These are phyloP conservation scores for Podarcis siculus DNA, from an alignment of 2,797 vertebrate genomes.

Conservation along the genomic window DNA sequence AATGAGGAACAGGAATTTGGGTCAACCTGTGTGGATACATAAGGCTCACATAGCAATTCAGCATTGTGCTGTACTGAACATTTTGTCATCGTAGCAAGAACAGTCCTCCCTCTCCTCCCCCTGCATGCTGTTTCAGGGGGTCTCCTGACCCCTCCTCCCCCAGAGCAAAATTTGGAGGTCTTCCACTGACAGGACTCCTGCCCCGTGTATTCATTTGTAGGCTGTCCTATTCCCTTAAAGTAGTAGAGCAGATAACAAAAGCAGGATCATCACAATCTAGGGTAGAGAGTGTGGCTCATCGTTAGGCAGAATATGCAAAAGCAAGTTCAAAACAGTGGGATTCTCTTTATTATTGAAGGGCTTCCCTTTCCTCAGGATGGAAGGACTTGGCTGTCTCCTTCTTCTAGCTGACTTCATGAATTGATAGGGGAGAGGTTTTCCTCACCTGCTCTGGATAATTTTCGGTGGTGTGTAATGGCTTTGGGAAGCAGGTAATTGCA, in stretches of 20 bases:
- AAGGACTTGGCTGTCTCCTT: constrained; percentile 32
- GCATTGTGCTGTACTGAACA: no score
- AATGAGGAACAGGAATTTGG: neutral
- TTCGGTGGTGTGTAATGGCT: constrained; percentile 59
- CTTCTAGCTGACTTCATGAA: constrained; percentile 41
- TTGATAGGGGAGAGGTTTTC: constrained; percentile 52
- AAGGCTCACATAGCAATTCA: neutral
- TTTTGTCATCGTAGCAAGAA: no score
- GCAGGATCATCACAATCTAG: neutral
- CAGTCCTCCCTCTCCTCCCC: no score
- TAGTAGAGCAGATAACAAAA: neutral
- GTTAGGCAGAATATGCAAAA: neutral
- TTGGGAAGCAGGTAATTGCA: constrained; percentile 71
- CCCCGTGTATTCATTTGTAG: neutral
- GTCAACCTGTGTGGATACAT: neutral
- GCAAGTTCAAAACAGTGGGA: neutral
- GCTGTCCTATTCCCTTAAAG: neutral
- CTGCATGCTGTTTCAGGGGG: no score
- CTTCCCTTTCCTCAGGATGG: neutral
- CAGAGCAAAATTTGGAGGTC: no score
- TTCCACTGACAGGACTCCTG: no score
- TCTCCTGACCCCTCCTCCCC: no score
- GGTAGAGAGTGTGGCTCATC: no score
- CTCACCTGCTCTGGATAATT: constrained; percentile 69
- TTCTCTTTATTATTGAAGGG: rapidly evolving